Percentiles rank a stretch among this genome's conserved stretches.
phyloP scores from a whole-genome alignment of 2,797 vertebrate genomes.

The Chiloscyllium punctatum region DNA sequence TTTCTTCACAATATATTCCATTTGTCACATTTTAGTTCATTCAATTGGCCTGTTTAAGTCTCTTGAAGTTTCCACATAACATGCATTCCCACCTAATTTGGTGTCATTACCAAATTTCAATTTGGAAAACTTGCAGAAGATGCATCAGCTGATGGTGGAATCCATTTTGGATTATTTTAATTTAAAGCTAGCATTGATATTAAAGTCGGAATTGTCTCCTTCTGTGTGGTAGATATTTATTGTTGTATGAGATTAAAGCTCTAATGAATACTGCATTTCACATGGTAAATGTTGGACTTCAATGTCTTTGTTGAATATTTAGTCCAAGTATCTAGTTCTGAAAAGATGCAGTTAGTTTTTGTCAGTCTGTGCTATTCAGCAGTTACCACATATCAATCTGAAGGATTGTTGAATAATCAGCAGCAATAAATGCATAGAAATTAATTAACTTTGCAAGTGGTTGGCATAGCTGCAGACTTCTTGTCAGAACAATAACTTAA shows the following conservation, averaged over 20 bases:
- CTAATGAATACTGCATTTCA: neutral
- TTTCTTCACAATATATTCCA: no score
- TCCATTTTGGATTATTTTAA: neutral
- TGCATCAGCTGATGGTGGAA: neutral
- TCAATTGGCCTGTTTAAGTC: no score
- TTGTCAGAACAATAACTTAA: conserved; percentile 10
- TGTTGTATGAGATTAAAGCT: neutral
- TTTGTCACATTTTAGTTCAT: no score
- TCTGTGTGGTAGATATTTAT: neutral
- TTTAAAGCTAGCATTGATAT: neutral
- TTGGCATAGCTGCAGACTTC: neutral
- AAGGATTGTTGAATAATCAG: neutral
- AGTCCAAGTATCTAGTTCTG: neutral
- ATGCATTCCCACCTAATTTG: no score
- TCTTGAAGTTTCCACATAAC: no score
- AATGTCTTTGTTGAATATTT: neutral
- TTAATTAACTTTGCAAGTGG: conserved; percentile 12
- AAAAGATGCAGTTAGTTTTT: neutral
- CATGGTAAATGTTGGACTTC: neutral
- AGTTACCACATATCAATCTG: neutral
- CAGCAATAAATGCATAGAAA: neutral
- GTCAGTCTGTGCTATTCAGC: neutral
- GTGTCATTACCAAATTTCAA: no score
- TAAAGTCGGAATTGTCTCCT: neutral
- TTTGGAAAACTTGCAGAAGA: neutral